Percentiles rank a stretch among this genome's conserved stretches.
Evolutionary conservation across 2,113 vertebrate species (phyloP).

Genomic region (Poeciliopsis prolifica): DNA sequence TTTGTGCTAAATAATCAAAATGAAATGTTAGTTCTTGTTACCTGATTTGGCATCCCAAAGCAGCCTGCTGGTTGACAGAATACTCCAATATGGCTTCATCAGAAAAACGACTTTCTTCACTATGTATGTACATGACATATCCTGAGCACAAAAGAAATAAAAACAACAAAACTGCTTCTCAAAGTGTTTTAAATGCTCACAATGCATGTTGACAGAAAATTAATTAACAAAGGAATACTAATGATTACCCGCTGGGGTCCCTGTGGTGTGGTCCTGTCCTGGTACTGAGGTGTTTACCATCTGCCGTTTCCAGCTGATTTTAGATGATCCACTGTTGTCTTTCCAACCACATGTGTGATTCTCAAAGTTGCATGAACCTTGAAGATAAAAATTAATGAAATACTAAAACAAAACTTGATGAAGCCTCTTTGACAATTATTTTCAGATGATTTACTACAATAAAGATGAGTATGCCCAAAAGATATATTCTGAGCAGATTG

Average conservation of each 20-base stretch:
- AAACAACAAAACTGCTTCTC: not conserved
- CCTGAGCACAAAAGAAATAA: conserved; percentile 57
- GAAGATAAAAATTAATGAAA: not conserved
- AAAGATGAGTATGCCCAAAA: not conserved
- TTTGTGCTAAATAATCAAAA: not conserved
- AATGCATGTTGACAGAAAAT: not conserved
- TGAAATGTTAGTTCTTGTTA: conserved; percentile 27
- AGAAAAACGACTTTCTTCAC: fast-evolving
- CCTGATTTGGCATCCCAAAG: conserved; percentile 77
- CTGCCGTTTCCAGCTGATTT: conserved; percentile 62
- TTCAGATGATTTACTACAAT: not conserved
- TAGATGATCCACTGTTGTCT: conserved; percentile 19
- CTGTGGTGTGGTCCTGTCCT: conserved; percentile 76
- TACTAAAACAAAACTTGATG: not conserved
- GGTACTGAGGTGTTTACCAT: conserved; percentile 73
- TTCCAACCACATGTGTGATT: conserved; percentile 74
- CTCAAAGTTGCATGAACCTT: conserved; percentile 80
- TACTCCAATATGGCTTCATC: conserved; percentile 55
- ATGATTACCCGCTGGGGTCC: conserved; percentile 65
- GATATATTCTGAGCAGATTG: not conserved
- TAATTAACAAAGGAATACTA: not conserved
- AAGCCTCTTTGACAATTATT: not conserved
- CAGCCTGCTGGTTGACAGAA: conserved; percentile 37
- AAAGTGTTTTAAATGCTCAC: not conserved
- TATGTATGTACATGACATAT: conserved; percentile 72